These are phyloP conservation scores for Eueremaeus valkanovi DNA, from an alignment of 2,888 invertebrate genomes.

Conservation along the genomic window DNA sequence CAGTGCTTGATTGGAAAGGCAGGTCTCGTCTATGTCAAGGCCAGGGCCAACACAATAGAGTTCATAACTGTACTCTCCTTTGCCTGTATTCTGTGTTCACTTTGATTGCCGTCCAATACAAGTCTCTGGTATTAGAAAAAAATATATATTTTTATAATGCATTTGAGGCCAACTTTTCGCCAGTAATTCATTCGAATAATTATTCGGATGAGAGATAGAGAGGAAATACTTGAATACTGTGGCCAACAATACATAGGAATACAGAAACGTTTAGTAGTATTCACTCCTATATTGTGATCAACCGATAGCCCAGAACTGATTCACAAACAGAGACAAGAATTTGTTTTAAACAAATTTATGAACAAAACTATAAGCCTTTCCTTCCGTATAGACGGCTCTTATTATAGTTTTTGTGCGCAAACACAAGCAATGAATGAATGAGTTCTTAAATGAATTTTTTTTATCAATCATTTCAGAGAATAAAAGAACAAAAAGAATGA, in stretches of 20 bases:
- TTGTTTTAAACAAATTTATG: neutral
- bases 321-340: neutral
- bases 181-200: neutral
- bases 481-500: neutral
- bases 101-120: neutral
- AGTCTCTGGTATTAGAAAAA: neutral
- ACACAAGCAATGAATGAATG: neutral
- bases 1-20: neutral
- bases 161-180: constrained; percentile 2
- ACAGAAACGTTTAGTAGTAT: neutral
- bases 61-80: constrained; percentile 28
- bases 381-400: too few species aligned
- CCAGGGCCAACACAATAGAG: constrained; percentile 27
- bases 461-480: neutral
- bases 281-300: neutral
- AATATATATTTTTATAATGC: neutral
- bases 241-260: neutral
- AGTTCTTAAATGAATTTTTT: neutral
- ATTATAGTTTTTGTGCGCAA: neutral
- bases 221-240: constrained; percentile 16
- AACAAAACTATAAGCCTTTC: neutral
- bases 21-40: constrained; percentile 23
- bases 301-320: constrained; percentile 1
- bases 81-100: too few species aligned
- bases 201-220: constrained; percentile 29